Evolutionary conservation across 2,113 vertebrate species (phyloP), one percentile per base, ranked within the genome.

Genomic region (Tragelaphus scriptus): DNA sequence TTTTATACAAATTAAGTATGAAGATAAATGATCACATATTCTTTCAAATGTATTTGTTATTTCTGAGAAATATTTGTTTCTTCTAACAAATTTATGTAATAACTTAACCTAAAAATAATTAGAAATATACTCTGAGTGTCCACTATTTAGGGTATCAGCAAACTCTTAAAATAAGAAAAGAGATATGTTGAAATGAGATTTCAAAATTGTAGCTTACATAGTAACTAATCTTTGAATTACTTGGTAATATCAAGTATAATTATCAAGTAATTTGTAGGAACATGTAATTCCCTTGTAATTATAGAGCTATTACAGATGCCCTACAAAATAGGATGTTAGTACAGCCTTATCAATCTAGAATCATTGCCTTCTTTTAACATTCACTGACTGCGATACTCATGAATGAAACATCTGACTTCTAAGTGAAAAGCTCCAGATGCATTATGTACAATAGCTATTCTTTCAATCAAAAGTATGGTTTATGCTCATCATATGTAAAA

Each of bases 191-290:
- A 25, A 92, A 81, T 84, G 49, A 85, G 63, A 92, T 75, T 32
- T 96, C 91, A 95, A 96, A 97, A 98, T 97, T 98, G 93, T 82
- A 93, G 97, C 96, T 98, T 97, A 88, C 63, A 89, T 61, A 90
- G 93, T 90, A 96, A 98, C 93, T 98, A 97, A 98, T 98, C 96
- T 98, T 98, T 98, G 98, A 98, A 98, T 98, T 98, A 97, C 95
- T 96, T 96, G 91, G 49, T 96, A 95, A 95, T 97, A 97, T 97
- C 80, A 93, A 96, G 97, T 93, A 96, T 98, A 98, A 98, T 98
- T 98, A 98, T 98, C 96, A 98, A 98, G 98, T 97, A 98, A 98
- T 98, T 98, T 97, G 97, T 93, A 79, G 96, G 95, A 98, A 97
- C 97, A 96, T 98, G 49, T 98, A 98, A 98, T 98, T 98, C 97